Base-by-base conservation (phyloP, 2,888 invertebrate species). In the Athalia cordata region DNA sequence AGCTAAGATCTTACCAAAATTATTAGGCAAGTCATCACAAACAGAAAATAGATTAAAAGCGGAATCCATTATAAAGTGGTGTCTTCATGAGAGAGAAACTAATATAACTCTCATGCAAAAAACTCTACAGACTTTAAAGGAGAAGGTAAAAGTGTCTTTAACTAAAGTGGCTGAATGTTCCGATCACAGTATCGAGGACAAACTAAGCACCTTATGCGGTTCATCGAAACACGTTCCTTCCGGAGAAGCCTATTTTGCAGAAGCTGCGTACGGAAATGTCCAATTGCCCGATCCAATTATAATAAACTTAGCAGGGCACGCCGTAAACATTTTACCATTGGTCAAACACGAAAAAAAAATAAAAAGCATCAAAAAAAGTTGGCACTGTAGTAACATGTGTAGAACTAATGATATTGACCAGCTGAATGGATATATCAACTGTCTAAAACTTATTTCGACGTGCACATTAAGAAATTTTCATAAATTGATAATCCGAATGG, bases 1-100 rank as follows among this genome's bases (percentile, higher is more conserved):
- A 8, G 61, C 13, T 1, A 61, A 61, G 15, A 61, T 61, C 9
- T 3, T 13, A 6, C 13, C 61, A 15, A 8, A 29, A 29, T 29
- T 61, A 29, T 29, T 67, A 5, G 15, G 43, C 13, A 13, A 11
- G 0, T 4, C 8, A 52, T 52, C 52, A 11, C n/a, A 52, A 55
- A 11, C 43, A 29, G 66, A 77, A 11, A 67, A 43, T n/a, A 77
- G 50, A 50, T 52, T 66, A 4, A 49, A 52, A 50, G 77, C 66
- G 7, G 66, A 68, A 45, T 57, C 49, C 9, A 77, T 66, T 11
- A 43, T 66, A 5, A 68, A 77, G n/a, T 77, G 77, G 77, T 77
- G 77, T 66, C 13, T 77, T 4, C 15, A 50, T 29, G 64, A 47
- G 50, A 13, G 52, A 66, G 47, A 55, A 11, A 49, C 13, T 52